Evolutionary conservation across 1,140 invertebrate genomes (phyloP).

Genomic region (Steinernema feltiae): DNA sequence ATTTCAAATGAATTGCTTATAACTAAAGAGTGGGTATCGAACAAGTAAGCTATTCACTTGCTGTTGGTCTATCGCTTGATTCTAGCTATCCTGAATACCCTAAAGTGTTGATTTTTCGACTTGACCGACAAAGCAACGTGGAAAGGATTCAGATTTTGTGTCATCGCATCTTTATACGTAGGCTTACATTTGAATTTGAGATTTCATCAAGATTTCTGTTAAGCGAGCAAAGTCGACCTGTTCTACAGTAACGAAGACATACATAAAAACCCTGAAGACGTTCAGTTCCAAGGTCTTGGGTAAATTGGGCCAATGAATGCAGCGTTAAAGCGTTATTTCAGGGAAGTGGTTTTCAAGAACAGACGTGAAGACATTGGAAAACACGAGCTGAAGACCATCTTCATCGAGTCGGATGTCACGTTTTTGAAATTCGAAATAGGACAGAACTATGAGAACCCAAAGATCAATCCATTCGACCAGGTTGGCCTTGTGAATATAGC

Average conservation of each 20-base stretch:
- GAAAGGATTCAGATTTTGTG: slow-evolving; percentile 31
- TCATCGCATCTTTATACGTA: slow-evolving; percentile 29
- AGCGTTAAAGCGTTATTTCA: background rate
- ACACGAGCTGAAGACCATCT: slow-evolving; percentile 33
- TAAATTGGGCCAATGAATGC: background rate
- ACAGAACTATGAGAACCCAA: slow-evolving; percentile 17
- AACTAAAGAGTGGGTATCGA: slow-evolving; percentile 23
- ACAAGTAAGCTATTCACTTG: slow-evolving; percentile 21
- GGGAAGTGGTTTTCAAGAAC: slow-evolving; percentile 27
- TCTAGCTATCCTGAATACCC: slow-evolving; percentile 15
- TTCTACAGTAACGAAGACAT: slow-evolving; percentile 16
- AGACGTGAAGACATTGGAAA: slow-evolving; percentile 16
- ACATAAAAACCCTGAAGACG: background rate
- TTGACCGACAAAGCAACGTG: slow-evolving; percentile 22
- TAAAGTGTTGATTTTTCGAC: slow-evolving; percentile 14
- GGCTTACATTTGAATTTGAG: background rate
- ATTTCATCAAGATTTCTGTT: background rate
- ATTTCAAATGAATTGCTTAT: slow-evolving; percentile 13
- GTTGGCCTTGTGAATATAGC: slow-evolving; percentile 29
- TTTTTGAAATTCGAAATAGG: slow-evolving; percentile 15
- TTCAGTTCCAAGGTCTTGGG: background rate
- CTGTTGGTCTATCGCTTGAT: background rate
- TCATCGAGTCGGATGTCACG: slow-evolving; percentile 20
- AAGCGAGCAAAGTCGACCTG: slow-evolving; percentile 16
- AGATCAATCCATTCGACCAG: slow-evolving; percentile 24